Percentiles rank a stretch among this genome's conserved stretches.
phyloP scores from a whole-genome alignment of 2,113 vertebrate species.

The Megaceryle torquata region DNA sequence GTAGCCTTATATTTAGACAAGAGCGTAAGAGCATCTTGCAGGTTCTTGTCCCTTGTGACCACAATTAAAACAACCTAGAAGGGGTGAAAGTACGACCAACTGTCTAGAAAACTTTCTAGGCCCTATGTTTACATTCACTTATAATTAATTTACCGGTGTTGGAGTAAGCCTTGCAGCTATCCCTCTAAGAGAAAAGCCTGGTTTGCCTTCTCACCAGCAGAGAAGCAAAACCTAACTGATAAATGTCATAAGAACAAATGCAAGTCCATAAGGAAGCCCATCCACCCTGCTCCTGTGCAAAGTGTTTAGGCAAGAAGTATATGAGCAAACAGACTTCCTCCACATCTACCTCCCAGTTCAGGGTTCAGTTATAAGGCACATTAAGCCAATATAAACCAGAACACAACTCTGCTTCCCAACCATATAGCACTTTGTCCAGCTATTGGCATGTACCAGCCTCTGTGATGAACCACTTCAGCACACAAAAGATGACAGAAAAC shows the following conservation, averaged over 20 bases:
- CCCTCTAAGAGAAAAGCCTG: not conserved
- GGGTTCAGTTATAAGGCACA: not conserved
- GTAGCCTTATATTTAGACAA: not conserved
- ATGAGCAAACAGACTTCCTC: not conserved
- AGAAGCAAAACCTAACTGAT: not conserved
- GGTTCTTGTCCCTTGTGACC: not conserved
- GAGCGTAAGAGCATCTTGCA: not conserved
- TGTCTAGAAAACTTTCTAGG: not conserved
- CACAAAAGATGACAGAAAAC: not conserved
- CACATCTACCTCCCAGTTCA: not conserved
- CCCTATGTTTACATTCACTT: not conserved
- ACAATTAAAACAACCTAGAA: not conserved
- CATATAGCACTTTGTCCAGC: not conserved
- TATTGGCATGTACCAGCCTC: fast-evolving
- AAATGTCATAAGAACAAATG: not conserved
- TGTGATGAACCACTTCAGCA: not conserved
- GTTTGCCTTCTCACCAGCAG: not conserved
- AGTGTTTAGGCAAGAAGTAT: not conserved
- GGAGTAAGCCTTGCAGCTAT: not conserved
- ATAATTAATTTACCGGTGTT: not conserved
- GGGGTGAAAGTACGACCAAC: not conserved
- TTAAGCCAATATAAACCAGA: not conserved
- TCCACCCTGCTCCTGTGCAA: not conserved
- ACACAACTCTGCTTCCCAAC: not conserved
- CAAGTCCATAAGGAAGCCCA: not conserved